Evolutionary conservation across 2,797 vertebrate species (phyloP).

Genomic region (Gymnodraco acuticeps): DNA sequence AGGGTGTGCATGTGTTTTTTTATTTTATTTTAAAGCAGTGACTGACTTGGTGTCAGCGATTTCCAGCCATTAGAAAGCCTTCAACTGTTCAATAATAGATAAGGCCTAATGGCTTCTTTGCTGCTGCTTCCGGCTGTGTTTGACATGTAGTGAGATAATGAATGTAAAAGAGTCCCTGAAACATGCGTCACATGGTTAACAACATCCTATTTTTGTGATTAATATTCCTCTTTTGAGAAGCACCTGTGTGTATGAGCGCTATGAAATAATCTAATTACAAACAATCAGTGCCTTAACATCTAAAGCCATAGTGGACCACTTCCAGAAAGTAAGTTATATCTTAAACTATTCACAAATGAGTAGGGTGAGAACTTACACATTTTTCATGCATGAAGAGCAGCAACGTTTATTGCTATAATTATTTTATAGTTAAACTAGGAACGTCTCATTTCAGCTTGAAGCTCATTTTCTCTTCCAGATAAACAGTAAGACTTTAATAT

Average conservation of each 20-base stretch:
- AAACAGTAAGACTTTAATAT: conserved; percentile 6
- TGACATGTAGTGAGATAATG: conserved; percentile 76
- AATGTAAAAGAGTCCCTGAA: conserved; percentile 68
- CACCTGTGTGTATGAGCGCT: conserved; percentile 27
- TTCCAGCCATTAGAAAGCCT: conserved; percentile 75
- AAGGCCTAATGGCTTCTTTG: conserved; percentile 78
- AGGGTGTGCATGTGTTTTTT: neutral
- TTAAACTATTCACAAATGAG: conserved; percentile 6
- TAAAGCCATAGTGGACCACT: neutral
- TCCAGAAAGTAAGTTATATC: neutral
- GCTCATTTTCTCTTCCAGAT: conserved; percentile 20
- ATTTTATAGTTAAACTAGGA: conserved; percentile 11
- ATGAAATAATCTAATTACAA: conserved; percentile 25
- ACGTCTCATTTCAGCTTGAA: neutral
- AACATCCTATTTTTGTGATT: conserved; percentile 52
- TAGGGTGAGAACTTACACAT: neutral
- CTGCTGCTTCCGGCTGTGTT: conserved; percentile 72
- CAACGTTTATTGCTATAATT: conserved; percentile 1
- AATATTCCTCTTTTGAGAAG: conserved; percentile 22
- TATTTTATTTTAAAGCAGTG: conserved; percentile 44
- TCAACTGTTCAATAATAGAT: conserved; percentile 85
- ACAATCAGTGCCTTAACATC: conserved; percentile 23
- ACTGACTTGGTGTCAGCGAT: conserved; percentile 70
- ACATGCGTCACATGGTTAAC: conserved; percentile 61
- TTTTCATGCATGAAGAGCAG: conserved; percentile 9